Percentiles rank a stretch among this genome's conserved stretches.
Evolutionary conservation across 1,140 invertebrate genomes (phyloP).

Genomic region (Aphaenogaster rudis): DNA sequence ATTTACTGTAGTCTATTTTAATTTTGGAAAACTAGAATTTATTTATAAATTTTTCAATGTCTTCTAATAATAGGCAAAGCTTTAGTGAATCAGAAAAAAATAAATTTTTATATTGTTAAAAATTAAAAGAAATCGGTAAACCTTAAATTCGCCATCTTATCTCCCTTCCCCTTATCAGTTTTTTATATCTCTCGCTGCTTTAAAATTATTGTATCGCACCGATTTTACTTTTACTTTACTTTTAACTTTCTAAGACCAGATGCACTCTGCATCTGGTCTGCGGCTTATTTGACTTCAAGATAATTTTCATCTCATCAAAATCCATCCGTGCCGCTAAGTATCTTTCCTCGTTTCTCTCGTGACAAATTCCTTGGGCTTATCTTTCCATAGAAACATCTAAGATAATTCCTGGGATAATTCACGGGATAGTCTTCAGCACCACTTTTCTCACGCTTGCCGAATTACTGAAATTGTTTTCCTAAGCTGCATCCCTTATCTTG

Average conservation of each 20-base stretch:
- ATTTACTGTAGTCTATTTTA: background rate
- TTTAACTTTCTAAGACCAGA: slow-evolving; percentile 35
- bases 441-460: slow-evolving; percentile 22
- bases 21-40: background rate
- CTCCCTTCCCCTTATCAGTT: background rate
- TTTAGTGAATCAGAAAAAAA: background rate
- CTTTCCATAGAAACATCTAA: background rate
- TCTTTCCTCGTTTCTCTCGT: slow-evolving; percentile 21
- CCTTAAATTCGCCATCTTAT: background rate
- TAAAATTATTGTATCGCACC: background rate
- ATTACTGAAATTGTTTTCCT: background rate
- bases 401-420: slow-evolving; percentile 17
- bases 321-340: slow-evolving; percentile 7
- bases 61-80: background rate
- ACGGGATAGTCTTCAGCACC: slow-evolving; percentile 1
- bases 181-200: background rate
- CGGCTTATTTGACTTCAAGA: background rate
- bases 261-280: background rate
- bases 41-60: background rate
- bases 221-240: slow-evolving; percentile 55
- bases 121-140: background rate
- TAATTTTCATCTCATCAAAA: slow-evolving; percentile 32
- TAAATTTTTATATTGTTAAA: background rate
- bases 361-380: slow-evolving; percentile 14
- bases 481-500: background rate